Percentiles rank a stretch among this genome's conserved stretches.
phyloP scores from a whole-genome alignment of 2,888 invertebrate genomes.

The Choreutis nemorana region DNA sequence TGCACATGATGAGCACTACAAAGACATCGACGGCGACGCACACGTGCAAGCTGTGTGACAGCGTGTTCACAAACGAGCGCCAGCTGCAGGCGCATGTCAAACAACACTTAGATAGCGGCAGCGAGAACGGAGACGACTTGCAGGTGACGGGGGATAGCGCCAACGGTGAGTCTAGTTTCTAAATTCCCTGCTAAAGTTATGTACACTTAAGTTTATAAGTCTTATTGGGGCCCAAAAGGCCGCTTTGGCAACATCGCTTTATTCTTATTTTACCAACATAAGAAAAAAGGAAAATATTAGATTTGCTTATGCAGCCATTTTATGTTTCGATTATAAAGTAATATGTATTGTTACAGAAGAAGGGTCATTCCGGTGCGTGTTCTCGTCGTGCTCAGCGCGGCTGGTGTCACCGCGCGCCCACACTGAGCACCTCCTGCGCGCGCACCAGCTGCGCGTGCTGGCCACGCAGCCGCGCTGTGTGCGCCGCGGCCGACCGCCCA shows the following conservation, averaged over 20 bases:
- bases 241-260: no score
- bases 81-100: conserved; percentile 23
- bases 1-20: conserved; percentile 25
- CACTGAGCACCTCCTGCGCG: conserved; percentile 53
- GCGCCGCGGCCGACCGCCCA: conserved; percentile 19
- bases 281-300: no score
- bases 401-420: conserved; percentile 42
- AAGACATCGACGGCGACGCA: conserved; percentile 13
- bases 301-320: background rate
- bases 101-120: conserved; percentile 9
- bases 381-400: conserved; percentile 43
- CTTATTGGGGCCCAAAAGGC: no score
- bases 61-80: conserved; percentile 22
- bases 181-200: no score
- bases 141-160: background rate
- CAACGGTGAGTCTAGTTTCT: no score
- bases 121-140: background rate
- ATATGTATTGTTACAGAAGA: no score
- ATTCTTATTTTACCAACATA: no score
- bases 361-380: conserved; percentile 39
- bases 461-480: conserved; percentile 17
- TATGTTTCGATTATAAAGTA: background rate
- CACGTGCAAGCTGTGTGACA: conserved; percentile 26
- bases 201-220: no score
- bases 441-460: conserved; percentile 51